phyloP scores from a whole-genome alignment of 2,888 invertebrate genomes.

The Ophioninae sp. region DNA sequence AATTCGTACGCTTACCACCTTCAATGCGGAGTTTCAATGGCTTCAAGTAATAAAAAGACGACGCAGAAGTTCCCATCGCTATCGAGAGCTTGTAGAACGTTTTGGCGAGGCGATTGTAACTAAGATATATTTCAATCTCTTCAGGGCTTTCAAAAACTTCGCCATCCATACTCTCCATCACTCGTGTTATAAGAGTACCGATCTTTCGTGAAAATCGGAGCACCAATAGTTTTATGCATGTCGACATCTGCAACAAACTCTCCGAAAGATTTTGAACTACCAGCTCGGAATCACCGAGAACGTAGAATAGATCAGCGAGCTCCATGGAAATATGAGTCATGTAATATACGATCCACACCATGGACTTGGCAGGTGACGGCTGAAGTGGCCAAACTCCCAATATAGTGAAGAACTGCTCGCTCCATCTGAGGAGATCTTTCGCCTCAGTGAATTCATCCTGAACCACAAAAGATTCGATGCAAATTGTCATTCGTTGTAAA shows the following conservation, averaged over 20 bases:
- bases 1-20: constrained; percentile 53
- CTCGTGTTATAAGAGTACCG: constrained; percentile 24
- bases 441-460: constrained; percentile 27
- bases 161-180: constrained; percentile 31
- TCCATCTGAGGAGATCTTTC: constrained; percentile 39
- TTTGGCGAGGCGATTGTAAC: constrained; percentile 53
- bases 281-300: constrained; percentile 59
- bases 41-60: constrained; percentile 45
- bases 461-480: constrained; percentile 4
- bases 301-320: constrained; percentile 47
- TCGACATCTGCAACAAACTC: constrained; percentile 5
- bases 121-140: constrained; percentile 56
- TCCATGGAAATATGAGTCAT: constrained; percentile 48
- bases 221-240: constrained; percentile 50
- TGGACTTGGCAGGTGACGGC: constrained; percentile 33
- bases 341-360: constrained; percentile 54
- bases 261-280: constrained; percentile 50
- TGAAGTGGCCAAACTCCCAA: constrained; percentile 49
- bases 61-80: constrained; percentile 22
- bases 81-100: constrained; percentile 47
- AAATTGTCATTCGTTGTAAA: neutral
- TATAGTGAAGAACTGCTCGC: constrained; percentile 22
- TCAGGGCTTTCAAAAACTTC: constrained; percentile 30
- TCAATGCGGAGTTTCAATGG: constrained; percentile 53
- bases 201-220: constrained; percentile 52